A percentile compares a stretch with the other conserved stretches of the same genome.
These are phyloP conservation scores for Serinus canaria DNA, from an alignment of 2,113 vertebrate species.

Conservation along the genomic window DNA sequence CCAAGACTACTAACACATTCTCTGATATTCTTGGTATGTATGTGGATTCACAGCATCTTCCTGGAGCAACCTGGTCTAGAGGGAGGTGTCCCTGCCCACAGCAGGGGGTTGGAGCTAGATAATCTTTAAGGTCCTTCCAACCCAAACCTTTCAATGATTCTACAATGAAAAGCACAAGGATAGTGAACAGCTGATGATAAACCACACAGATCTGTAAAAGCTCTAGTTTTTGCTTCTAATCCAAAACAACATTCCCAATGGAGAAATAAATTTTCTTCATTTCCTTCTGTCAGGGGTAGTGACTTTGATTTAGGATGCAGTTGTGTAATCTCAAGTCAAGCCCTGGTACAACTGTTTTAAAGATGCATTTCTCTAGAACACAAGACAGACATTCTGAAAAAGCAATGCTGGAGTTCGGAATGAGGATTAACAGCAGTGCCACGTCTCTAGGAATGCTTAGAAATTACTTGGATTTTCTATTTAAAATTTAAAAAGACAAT, in stretches of 20 bases:
- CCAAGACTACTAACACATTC: background rate
- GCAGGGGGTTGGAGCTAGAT: background rate
- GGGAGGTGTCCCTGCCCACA: background rate
- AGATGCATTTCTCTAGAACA: background rate
- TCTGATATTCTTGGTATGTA: background rate
- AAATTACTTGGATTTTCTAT: background rate
- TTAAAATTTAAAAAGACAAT: background rate
- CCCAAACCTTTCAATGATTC: background rate
- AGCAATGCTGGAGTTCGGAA: background rate
- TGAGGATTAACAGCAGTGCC: background rate
- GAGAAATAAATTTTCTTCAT: background rate
- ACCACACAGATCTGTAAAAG: background rate
- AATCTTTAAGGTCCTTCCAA: background rate
- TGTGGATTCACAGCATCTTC: background rate
- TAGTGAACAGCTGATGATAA: background rate
- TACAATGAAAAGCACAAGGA: background rate
- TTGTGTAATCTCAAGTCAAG: background rate
- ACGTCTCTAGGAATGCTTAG: background rate
- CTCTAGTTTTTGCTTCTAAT: background rate
- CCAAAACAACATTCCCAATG: background rate
- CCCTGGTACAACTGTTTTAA: background rate
- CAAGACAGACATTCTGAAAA: background rate
- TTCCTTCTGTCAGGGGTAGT: background rate
- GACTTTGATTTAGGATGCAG: background rate
- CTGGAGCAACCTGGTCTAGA: background rate